Conservation (phyloP, 2,797 vertebrate genomes). For the Tachyglossus aculeatus region DNA sequence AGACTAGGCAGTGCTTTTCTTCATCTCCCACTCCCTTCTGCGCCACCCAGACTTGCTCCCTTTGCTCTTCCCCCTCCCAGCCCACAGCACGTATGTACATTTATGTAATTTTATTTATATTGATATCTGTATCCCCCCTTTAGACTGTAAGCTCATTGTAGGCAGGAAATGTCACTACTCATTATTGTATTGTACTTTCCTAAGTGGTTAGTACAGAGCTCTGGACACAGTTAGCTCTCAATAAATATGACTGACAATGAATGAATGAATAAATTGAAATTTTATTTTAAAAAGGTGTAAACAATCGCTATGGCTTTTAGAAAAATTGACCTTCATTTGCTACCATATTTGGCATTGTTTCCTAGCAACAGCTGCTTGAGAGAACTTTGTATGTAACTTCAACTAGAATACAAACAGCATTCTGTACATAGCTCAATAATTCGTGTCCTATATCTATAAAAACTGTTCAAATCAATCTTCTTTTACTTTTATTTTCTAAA, state of each 20-base stretch:
- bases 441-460: slow-evolving; percentile 36
- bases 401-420: slow-evolving; percentile 52
- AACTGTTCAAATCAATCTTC: neutral
- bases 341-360: slow-evolving; percentile 64
- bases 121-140: too few species aligned
- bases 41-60: too few species aligned
- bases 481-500: neutral
- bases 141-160: too few species aligned
- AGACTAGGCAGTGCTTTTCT: too few species aligned
- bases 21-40: too few species aligned
- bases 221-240: slow-evolving; percentile 25
- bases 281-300: slow-evolving; percentile 61
- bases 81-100: too few species aligned
- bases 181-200: too few species aligned
- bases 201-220: too few species aligned
- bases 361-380: slow-evolving; percentile 79
- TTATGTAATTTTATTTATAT: too few species aligned
- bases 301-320: slow-evolving; percentile 47
- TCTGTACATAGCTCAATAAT: slow-evolving; percentile 50
- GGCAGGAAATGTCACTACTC: too few species aligned
- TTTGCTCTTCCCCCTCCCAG: too few species aligned
- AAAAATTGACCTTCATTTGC: slow-evolving; percentile 70
- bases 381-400: slow-evolving; percentile 56
- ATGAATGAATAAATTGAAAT: slow-evolving; percentile 61
- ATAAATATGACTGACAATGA: slow-evolving; percentile 14